A percentile compares a stretch with the other conserved stretches of the same genome.
phyloP scores from a whole-genome alignment of 2,113 vertebrate genomes.

The Aptenodytes patagonicus region DNA sequence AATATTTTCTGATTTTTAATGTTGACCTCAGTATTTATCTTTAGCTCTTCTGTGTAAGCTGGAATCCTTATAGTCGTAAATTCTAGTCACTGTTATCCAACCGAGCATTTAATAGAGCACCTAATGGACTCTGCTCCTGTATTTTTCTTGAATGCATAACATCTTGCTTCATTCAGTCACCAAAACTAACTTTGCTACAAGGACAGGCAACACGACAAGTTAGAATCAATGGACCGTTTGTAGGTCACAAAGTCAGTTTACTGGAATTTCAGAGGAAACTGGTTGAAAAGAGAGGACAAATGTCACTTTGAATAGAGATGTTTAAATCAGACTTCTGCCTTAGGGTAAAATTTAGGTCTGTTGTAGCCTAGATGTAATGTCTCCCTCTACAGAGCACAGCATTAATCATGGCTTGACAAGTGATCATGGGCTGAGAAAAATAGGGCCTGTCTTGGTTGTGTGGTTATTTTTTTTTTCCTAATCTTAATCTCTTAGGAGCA shows the following conservation, averaged over 20 bases:
- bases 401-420: slow-evolving; percentile 81
- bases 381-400: slow-evolving; percentile 79
- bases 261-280: slow-evolving; percentile 85
- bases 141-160: slow-evolving; percentile 63
- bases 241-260: slow-evolving; percentile 83
- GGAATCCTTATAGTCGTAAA: slow-evolving; percentile 3
- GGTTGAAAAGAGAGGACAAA: slow-evolving; percentile 85
- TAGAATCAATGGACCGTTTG: slow-evolving; percentile 76
- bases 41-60: background rate
- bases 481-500: slow-evolving; percentile 64
- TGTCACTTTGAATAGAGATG: slow-evolving; percentile 86
- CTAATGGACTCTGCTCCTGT: slow-evolving; percentile 80
- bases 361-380: slow-evolving; percentile 80
- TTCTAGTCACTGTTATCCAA: slow-evolving; percentile 55
- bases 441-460: slow-evolving; percentile 64
- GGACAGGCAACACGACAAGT: slow-evolving; percentile 67
- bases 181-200: slow-evolving; percentile 66
- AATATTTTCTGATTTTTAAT: slow-evolving; percentile 30
- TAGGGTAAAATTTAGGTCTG: slow-evolving; percentile 82
- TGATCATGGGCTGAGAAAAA: slow-evolving; percentile 69
- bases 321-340: slow-evolving; percentile 85
- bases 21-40: slow-evolving; percentile 15
- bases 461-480: slow-evolving; percentile 55
- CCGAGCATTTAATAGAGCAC: slow-evolving; percentile 77
- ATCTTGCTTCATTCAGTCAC: slow-evolving; percentile 75